These are phyloP conservation scores for Sebastiscus tertius DNA, from an alignment of 2,797 vertebrate genomes.

Conservation along the genomic window DNA sequence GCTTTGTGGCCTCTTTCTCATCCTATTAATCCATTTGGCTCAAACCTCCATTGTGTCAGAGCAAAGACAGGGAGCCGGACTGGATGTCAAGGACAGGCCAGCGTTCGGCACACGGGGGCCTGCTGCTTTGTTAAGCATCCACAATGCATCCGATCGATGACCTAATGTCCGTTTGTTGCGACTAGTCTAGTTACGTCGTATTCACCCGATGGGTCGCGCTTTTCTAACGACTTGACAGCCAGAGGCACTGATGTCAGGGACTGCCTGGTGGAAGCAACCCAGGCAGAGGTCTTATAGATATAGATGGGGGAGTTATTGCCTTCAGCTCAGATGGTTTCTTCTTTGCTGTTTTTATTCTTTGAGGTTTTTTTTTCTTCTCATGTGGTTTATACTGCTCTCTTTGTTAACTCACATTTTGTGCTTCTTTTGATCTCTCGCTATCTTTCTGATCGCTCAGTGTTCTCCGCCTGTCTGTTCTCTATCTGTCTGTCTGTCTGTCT, in stretches of 20 bases:
- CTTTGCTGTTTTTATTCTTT: slow-evolving; percentile 38
- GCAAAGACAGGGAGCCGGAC: slow-evolving; percentile 29
- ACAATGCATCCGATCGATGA: background rate
- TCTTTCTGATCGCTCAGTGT: slow-evolving; percentile 46
- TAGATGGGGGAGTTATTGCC: slow-evolving; percentile 8
- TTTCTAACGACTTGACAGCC: slow-evolving; percentile 13
- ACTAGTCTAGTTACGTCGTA: slow-evolving; percentile 5
- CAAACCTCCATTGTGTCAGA: slow-evolving; percentile 54
- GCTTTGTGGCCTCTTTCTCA: slow-evolving; percentile 57
- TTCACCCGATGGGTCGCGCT: background rate
- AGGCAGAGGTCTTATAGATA: slow-evolving; percentile 4
- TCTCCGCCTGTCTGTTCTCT: slow-evolving; percentile 32
- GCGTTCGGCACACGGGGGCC: slow-evolving; percentile 1
- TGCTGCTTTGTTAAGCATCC: slow-evolving; percentile 34
- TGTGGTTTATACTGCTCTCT: slow-evolving; percentile 41
- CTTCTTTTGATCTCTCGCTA: slow-evolving; percentile 59
- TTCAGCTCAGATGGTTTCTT: slow-evolving; percentile 4
- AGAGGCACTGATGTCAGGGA: slow-evolving; percentile 20
- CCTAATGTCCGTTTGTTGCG: background rate
- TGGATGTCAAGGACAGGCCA: slow-evolving; percentile 67
- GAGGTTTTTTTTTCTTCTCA: background rate
- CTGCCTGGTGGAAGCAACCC: slow-evolving; percentile 30
- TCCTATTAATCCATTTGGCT: slow-evolving; percentile 70
- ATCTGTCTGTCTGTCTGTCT: slow-evolving; percentile 9
- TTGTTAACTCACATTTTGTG: slow-evolving; percentile 51